Percentiles rank a stretch among this genome's conserved stretches.
Evolutionary conservation across 2,888 invertebrate species (phyloP).

Genomic region (Esperia sulphurella): DNA sequence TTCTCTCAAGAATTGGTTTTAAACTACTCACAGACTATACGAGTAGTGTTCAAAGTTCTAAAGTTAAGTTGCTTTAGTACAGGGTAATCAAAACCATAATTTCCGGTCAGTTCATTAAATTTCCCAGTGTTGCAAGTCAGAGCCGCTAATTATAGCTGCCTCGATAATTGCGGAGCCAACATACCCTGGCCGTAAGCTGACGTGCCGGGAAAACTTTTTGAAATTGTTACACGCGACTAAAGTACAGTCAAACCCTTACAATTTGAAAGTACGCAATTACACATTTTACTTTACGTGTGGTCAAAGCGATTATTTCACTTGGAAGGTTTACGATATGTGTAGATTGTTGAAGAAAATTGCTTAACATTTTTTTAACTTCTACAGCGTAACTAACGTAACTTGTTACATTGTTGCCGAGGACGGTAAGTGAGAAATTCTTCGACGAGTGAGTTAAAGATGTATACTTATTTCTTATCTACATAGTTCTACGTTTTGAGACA

Average conservation of each 20-base stretch:
- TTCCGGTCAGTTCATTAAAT: constrained; percentile 15
- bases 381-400: too few species aligned
- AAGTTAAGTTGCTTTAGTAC: background rate
- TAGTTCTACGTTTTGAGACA: too few species aligned
- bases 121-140: constrained; percentile 21
- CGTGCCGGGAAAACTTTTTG: constrained; percentile 23
- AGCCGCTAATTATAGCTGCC: constrained; percentile 16
- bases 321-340: background rate
- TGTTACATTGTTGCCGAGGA: too few species aligned
- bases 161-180: constrained; percentile 19
- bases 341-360: too few species aligned
- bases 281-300: background rate
- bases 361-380: too few species aligned
- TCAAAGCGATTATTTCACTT: too few species aligned
- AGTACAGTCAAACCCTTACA: background rate
- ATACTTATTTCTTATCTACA: too few species aligned
- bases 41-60: background rate
- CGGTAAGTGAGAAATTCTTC: too few species aligned
- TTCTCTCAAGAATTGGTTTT: background rate
- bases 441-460: too few species aligned
- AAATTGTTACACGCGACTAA: constrained; percentile 12
- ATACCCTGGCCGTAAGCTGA: constrained; percentile 7
- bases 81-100: constrained; percentile 16
- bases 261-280: background rate
- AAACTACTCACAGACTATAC: background rate